Evolutionary conservation across 2,113 vertebrate genomes (phyloP), one percentile per base, ranked within the genome.

Genomic region (Hoplias malabaricus): DNA sequence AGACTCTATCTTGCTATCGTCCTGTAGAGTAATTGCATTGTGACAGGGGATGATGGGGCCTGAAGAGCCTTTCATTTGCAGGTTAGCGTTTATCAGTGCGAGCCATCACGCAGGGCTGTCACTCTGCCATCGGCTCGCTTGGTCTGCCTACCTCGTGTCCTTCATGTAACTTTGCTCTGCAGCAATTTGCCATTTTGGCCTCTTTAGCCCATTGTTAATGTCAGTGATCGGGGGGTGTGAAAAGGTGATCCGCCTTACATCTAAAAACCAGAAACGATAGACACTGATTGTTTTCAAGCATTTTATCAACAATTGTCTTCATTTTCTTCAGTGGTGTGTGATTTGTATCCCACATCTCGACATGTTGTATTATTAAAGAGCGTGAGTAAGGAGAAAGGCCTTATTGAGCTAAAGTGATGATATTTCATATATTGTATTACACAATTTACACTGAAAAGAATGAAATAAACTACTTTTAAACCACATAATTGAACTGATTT

Each of bases 1-100:
- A 95, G 94, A 93, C 94, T 95, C 94, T 96, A 96, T 96, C 95
- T 96, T 95, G 94, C 95, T 95, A 95, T 96, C 95, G 95, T 93
- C 94, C 95, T 95, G 94, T 95, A 94, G 92, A 91, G 95, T 96
- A 96, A 96, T 96, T 96, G 95, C 94, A 96, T 96, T 96, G 95
- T 95, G 95, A 96, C 95, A 95, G 94, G 90, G 93, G 94, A 95
- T 95, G 94, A 95, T 94, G 95, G 93, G 93, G 93, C 94, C 93
- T 94, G 93, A 94, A 95, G 94, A 95, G 94, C 92, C 93, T 95
- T 96, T 95, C 94, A 96, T 95, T 95, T 95, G 94, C 92, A 94
- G 94, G 93, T 93, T 94, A 94, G 93, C 93, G 93, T 95, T 96
- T 95, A 96, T 96, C 95, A 94, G 93, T 93, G 89, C 90, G 92